Evolutionary conservation across 2,888 invertebrate species (phyloP).

Genomic region (Yponomeuta sedellus): DNA sequence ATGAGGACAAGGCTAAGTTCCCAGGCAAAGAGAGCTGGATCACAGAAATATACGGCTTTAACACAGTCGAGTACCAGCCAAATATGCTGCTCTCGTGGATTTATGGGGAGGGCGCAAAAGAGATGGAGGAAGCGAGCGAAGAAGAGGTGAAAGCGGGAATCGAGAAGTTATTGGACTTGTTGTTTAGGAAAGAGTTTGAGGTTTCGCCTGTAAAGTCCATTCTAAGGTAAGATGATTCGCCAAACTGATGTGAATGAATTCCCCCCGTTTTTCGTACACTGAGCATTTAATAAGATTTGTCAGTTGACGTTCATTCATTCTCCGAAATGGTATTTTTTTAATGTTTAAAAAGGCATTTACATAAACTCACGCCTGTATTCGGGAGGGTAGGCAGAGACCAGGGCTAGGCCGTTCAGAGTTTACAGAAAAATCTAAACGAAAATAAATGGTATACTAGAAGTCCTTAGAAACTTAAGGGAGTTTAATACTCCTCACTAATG

Average conservation of each 20-base stretch:
- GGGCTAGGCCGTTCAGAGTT: no score
- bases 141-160: slow-evolving; percentile 73
- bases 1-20: slow-evolving; percentile 68
- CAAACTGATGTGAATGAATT: no score
- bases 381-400: no score
- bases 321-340: no score
- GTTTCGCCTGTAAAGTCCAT: slow-evolving; percentile 73
- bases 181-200: slow-evolving; percentile 64
- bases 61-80: slow-evolving; percentile 76
- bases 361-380: neutral
- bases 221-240: slow-evolving; percentile 73
- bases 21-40: slow-evolving; percentile 73
- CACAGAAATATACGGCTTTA: slow-evolving; percentile 77
- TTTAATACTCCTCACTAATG: no score
- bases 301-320: no score
- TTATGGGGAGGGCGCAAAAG: slow-evolving; percentile 76
- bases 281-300: no score
- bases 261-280: no score
- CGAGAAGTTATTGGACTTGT: slow-evolving; percentile 68
- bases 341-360: neutral
- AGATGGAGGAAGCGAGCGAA: slow-evolving; percentile 76
- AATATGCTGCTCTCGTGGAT: slow-evolving; percentile 81
- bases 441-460: no score
- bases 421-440: no score
- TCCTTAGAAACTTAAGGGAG: no score